Evolutionary conservation across 1,140 invertebrate species (phyloP).

Genomic region (Lepidurus apus): DNA sequence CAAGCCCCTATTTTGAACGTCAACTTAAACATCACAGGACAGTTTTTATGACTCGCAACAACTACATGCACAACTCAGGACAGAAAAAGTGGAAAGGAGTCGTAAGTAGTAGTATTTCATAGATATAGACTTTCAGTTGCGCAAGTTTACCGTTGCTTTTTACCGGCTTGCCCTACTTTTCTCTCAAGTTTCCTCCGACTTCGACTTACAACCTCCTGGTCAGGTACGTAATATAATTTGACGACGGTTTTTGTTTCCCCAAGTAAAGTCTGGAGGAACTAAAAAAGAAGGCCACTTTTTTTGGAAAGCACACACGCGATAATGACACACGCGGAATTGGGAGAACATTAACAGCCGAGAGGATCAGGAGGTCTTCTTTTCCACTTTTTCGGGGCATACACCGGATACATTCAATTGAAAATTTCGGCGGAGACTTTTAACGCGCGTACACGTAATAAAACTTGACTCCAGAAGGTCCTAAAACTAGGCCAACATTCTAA

Average conservation of each 20-base stretch:
- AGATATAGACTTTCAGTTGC: background rate
- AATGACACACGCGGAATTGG: background rate
- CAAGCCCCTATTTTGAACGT: no score
- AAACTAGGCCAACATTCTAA: constrained; percentile 22
- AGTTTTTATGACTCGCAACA: background rate
- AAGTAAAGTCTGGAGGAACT: background rate
- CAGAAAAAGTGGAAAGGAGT: background rate
- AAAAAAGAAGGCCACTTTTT: background rate
- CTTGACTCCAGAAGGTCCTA: background rate
- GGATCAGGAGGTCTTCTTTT: background rate
- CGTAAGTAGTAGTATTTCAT: background rate
- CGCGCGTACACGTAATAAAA: background rate
- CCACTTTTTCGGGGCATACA: background rate
- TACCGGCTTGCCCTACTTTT: background rate
- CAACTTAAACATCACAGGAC: background rate
- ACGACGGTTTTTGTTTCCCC: no score
- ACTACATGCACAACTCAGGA: background rate
- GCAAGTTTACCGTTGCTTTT: constrained; percentile 16
- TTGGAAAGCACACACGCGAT: background rate
- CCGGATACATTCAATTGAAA: constrained; percentile 6
- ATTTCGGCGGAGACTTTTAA: background rate
- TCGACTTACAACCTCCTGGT: background rate
- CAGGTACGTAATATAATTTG: background rate
- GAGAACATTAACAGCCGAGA: background rate
- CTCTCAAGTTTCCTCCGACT: background rate